A percentile compares a stretch with the other conserved stretches of the same genome.
Conservation (phyloP, 2,888 invertebrate genomes). For the Drosophila neotestacea region DNA sequence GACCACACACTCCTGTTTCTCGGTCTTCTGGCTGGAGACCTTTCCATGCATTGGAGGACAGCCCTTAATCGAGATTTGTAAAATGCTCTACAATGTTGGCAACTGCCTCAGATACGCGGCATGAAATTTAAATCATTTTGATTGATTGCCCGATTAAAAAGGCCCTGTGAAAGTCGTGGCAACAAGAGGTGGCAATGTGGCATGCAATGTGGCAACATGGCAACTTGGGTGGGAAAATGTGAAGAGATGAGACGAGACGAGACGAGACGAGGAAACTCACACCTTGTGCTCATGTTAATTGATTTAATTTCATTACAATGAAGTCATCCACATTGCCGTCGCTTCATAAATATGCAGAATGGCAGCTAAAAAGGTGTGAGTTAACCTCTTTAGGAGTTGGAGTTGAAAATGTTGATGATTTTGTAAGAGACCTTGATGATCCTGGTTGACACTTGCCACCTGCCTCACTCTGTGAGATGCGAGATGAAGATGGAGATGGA, state of each 20-base stretch:
- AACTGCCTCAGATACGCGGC: slow-evolving; percentile 52
- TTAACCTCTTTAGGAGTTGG: slow-evolving; percentile 5
- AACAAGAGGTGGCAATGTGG: slow-evolving; percentile 12
- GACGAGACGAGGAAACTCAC: slow-evolving; percentile 39
- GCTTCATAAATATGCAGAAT: slow-evolving; percentile 70
- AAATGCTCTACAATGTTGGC: slow-evolving; percentile 1
- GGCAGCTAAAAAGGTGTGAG: slow-evolving; percentile 1
- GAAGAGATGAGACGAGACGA: background rate
- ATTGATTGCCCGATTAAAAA: slow-evolving; percentile 82
- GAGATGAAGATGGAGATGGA: slow-evolving; percentile 2
- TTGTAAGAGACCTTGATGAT: slow-evolving; percentile 5
- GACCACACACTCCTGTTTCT: background rate
- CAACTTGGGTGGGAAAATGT: slow-evolving; percentile 4
- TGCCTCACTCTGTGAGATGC: slow-evolving; percentile 4
- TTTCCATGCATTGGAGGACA: background rate
- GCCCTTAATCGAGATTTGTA: background rate
- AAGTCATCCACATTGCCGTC: slow-evolving; percentile 66
- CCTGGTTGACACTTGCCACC: slow-evolving; percentile 30
- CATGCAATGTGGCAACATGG: slow-evolving; percentile 17
- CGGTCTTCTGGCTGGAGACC: background rate
- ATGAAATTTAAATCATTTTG: slow-evolving; percentile 83
- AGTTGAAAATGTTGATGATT: background rate
- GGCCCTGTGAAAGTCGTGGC: slow-evolving; percentile 31
- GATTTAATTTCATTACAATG: slow-evolving; percentile 79
- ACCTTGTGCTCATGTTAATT: slow-evolving; percentile 69